Conservation (phyloP, 2,113 vertebrate genomes). For the Castor canadensis region DNA sequence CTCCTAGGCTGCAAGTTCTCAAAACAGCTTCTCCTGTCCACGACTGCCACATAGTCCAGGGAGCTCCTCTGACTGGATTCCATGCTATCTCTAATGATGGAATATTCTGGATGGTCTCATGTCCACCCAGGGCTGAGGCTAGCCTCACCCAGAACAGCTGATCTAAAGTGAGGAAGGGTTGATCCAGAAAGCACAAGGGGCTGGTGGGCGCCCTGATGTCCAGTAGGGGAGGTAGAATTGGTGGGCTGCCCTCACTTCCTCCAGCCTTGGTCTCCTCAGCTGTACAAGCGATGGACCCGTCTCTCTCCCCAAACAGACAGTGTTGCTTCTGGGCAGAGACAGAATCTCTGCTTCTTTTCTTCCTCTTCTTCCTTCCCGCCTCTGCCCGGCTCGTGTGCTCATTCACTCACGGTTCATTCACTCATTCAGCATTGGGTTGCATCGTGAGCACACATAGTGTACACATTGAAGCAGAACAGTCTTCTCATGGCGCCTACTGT, state of each 20-base stretch:
- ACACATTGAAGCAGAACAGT: background rate
- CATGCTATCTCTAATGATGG: background rate
- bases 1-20: background rate
- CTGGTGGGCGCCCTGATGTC: rapidly evolving
- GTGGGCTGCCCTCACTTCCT: background rate
- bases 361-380: background rate
- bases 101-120: background rate
- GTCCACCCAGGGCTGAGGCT: background rate
- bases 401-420: background rate
- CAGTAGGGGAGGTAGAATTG: background rate
- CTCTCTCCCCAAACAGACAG: background rate
- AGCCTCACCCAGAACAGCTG: background rate
- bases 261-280: background rate
- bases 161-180: background rate
- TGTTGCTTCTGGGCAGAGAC: background rate
- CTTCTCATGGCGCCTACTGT: background rate
- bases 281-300: no score
- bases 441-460: no score
- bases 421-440: background rate
- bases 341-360: background rate
- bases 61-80: background rate
- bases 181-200: background rate
- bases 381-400: background rate
- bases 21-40: background rate
- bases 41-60: background rate